Evolutionary conservation across 2,113 vertebrate species (phyloP), one percentile per base, ranked within the genome.

Genomic region (Odocoileus hemionus): DNA sequence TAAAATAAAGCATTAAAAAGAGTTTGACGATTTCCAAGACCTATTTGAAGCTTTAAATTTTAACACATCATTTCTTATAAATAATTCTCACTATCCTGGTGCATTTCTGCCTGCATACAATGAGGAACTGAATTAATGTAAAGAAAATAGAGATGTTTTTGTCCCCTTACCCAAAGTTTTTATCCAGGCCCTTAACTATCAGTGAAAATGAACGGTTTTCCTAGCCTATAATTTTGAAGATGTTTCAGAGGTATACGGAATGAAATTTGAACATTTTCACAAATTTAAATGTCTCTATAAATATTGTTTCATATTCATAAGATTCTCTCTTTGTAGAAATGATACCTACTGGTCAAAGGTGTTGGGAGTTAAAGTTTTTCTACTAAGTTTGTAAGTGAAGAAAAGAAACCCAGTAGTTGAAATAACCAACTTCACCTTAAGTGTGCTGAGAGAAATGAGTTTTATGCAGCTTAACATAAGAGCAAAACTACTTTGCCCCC

Each of bases 401-500:
- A 30, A 89, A 90, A n/a, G 70, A 92, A 90, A 61, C 7, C 61
- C 80, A 57, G 12, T 30, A 89, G 36, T 54, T 88, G 74, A 94
- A 95, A 78, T 47, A 76, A 94, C 43, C 36, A 93, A 67, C 83
- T 94, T 95, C 43, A 76, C 11, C 25, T 50, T 61, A 95, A 89
- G 39, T 89, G 28, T 91, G 78, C 28, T 74, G 86, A 96, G 21
- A 80, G 43, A 96, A 92, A 80, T 91, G 47, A 94, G 86, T 96
- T 93, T 79, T 80, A 67, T 89, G 30, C 94, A 93, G 79, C 47
- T 96, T 91, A 97, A 50, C 67, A 83, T n/a, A 80, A 94, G 97
- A 98, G 60, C 86, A 96, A 93, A 86, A 30, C 39, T 98, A 4
- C 9, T 90, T 97, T 98, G 79, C 11, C n/a, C 43, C 74, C 70